phyloP scores from a whole-genome alignment of 2,797 vertebrate genomes.

The Lemur catta region DNA sequence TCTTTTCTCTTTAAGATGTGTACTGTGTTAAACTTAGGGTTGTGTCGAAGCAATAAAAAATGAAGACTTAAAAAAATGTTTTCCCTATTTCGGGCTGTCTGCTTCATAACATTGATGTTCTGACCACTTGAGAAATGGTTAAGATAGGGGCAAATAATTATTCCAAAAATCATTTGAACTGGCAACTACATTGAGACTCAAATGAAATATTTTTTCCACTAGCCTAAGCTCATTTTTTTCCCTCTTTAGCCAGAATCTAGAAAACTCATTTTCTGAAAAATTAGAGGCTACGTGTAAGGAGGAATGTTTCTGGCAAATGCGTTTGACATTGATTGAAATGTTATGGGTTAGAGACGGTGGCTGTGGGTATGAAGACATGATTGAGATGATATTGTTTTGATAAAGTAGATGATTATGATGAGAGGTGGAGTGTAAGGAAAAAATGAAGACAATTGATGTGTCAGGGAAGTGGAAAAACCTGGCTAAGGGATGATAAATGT shows the following conservation, averaged over 20 bases:
- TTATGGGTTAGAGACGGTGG: not conserved
- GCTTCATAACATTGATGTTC: not conserved
- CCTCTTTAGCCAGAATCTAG: not conserved
- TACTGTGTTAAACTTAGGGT: not conserved
- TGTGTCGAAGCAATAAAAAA: not conserved
- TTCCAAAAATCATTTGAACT: not conserved
- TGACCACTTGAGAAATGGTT: not conserved
- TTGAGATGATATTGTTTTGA: not conserved
- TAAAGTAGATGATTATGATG: not conserved
- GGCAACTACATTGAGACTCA: not conserved
- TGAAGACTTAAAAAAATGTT: not conserved
- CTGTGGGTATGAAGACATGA: not conserved
- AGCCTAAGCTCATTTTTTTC: not conserved
- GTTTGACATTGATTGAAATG: not conserved
- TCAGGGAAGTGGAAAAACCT: not conserved
- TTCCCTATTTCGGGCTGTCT: not conserved
- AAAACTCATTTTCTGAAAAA: not conserved
- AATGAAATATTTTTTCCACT: not conserved
- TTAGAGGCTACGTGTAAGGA: not conserved
- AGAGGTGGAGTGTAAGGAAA: not conserved
- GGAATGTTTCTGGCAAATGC: not conserved
- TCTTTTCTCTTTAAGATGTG: not conserved
- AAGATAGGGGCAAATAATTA: not conserved
- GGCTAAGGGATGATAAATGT: fast-evolving
- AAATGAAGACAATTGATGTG: not conserved